A percentile compares a stretch with the other conserved stretches of the same genome.
These are phyloP conservation scores for Matsumurasca onukii DNA, from an alignment of 1,140 invertebrate genomes.

Conservation along the genomic window DNA sequence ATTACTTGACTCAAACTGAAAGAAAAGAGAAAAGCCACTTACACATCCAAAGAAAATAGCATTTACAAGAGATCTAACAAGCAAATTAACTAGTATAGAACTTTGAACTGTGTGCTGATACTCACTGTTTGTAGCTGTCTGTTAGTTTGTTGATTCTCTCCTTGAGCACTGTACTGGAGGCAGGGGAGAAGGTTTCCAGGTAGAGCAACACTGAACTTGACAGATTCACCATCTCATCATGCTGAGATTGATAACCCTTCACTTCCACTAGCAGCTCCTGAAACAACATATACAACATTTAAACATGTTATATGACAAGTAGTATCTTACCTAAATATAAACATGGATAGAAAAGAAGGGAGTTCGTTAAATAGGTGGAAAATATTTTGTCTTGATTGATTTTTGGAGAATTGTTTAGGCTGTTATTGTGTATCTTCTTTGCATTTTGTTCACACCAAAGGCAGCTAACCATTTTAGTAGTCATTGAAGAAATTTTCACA, in stretches of 20 bases:
- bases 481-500: too few species aligned
- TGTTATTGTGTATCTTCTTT: too few species aligned
- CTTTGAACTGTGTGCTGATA: too few species aligned
- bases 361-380: background rate
- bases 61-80: too few species aligned
- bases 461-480: too few species aligned
- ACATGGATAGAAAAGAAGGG: constrained; percentile 22
- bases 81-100: too few species aligned
- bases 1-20: too few species aligned
- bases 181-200: constrained; percentile 58
- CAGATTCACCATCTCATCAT: constrained; percentile 56
- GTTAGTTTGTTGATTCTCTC: constrained; percentile 57
- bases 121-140: constrained; percentile 63
- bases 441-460: too few species aligned
- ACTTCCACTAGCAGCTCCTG: constrained; percentile 27
- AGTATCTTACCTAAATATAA: background rate
- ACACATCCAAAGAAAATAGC: too few species aligned
- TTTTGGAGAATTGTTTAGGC: too few species aligned
- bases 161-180: constrained; percentile 56
- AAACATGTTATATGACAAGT: background rate
- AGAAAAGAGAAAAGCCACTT: too few species aligned
- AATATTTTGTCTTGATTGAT: too few species aligned
- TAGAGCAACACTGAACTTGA: constrained; percentile 60
- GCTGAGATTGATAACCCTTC: constrained; percentile 45
- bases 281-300: constrained; percentile 10